Base-by-base conservation (phyloP, 1,140 invertebrate species). In the Drosophila ananassae region DNA sequence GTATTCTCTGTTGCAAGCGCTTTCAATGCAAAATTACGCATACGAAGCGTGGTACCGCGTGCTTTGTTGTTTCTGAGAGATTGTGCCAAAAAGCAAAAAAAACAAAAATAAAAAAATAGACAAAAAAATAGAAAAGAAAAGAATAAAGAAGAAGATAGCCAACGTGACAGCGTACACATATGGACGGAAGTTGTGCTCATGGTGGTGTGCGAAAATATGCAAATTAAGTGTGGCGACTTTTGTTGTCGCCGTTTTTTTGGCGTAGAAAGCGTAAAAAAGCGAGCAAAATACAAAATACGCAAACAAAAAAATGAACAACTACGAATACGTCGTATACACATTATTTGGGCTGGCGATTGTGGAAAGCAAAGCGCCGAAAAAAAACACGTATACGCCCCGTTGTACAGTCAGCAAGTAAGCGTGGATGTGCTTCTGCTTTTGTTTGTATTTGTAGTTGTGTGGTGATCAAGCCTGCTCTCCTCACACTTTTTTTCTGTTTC, bases 171-270 rank as follows among this genome's bases (percentile, higher is more conserved):
- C 58, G 61, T 60, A 68, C 73, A 52, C 61, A 74, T 51, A 32
- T 60, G 58, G 48, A 58, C 55, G 59, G 54, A 62, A 64, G 63
- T 75, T 72, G 73, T 78, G 77, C 39, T 44, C 55, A 64, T 64
- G 32, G 12, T 61, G 60, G 75, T 85, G 73, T 78, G 62, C 61
- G 77, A 82, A 89, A 83, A 83, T 89, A 89, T 89, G 83, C 83
- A 89, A 89, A 89, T 89, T 82, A 87, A 79, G 83, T 82, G 83
- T 76, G 78, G 82, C 79, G 79, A 83, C 79, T 82, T 83, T 82
- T 82, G 66, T 73, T 62, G 51, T 54, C 51, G 57, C 63, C 32
- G 62, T 57, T 74, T 81, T 81, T 75, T 52, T 83, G 55, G 72
- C 67, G 80, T 85, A 85, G 83, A 87, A 87, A 87, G 83, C 79